phyloP scores from a whole-genome alignment of 2,113 vertebrate genomes.

The Neomonachus schauinslandi region DNA sequence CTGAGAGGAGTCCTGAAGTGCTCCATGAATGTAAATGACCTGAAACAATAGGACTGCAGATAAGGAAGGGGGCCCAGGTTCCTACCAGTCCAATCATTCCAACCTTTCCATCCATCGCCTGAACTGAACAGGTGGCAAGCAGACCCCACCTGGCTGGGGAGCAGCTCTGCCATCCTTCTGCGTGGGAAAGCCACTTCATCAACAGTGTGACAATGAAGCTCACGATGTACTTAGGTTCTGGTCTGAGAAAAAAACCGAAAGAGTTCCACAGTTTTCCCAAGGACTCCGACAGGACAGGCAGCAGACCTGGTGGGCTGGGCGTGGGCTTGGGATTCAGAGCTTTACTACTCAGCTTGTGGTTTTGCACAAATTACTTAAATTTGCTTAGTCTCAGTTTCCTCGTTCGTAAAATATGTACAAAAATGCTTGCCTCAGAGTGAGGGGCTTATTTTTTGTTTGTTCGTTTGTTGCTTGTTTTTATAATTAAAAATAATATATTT shows the following conservation, averaged over 20 bases:
- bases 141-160: neutral
- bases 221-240: neutral
- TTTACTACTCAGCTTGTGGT: neutral
- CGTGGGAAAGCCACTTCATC: neutral
- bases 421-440: neutral
- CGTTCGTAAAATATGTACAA: neutral
- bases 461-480: neutral
- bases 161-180: neutral
- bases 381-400: neutral
- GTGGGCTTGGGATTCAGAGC: neutral
- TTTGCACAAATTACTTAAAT: neutral
- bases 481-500: neutral
- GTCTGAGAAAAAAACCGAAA: neutral
- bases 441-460: neutral
- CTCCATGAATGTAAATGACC: conserved; percentile 14
- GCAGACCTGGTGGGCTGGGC: neutral
- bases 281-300: neutral
- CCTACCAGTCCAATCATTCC: neutral
- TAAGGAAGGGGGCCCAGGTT: neutral
- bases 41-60: neutral
- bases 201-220: neutral
- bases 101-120: neutral
- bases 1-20: neutral
- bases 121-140: neutral
- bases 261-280: neutral